These are phyloP conservation scores for Mormyrops boulengeri DNA, from an alignment of 2,797 vertebrate species.

Conservation along the genomic window DNA sequence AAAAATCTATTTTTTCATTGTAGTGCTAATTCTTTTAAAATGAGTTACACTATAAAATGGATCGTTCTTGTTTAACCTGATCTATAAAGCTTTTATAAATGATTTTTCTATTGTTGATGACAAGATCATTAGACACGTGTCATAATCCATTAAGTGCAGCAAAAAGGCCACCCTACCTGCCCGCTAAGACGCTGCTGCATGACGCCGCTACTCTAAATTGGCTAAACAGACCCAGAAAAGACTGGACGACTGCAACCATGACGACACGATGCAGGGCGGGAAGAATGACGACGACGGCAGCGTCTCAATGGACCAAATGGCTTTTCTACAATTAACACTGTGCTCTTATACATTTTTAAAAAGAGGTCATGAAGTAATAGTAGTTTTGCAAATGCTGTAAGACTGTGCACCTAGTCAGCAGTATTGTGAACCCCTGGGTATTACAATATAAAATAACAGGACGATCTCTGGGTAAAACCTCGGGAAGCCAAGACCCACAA, in stretches of 20 bases:
- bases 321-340: background rate
- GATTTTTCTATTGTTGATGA: background rate
- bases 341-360: background rate
- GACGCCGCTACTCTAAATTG: background rate
- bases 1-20: background rate
- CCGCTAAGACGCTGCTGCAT: background rate
- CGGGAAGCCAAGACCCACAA: background rate
- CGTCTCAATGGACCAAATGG: background rate
- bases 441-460: background rate
- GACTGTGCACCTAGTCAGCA: background rate
- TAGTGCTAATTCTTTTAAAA: background rate
- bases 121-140: background rate
- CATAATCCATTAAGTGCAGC: background rate
- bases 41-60: background rate
- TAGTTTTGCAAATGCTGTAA: background rate
- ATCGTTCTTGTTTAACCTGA: background rate
- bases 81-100: background rate
- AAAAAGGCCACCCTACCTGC: background rate
- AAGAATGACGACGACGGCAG: background rate
- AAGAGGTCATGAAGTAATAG: background rate
- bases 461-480: background rate
- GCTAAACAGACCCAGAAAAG: background rate
- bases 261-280: background rate
- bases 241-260: background rate
- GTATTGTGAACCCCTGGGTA: background rate